Percentiles rank a stretch among this genome's conserved stretches.
Evolutionary conservation across 2,888 invertebrate genomes (phyloP).

Genomic region (Drosophila imparisetae): DNA sequence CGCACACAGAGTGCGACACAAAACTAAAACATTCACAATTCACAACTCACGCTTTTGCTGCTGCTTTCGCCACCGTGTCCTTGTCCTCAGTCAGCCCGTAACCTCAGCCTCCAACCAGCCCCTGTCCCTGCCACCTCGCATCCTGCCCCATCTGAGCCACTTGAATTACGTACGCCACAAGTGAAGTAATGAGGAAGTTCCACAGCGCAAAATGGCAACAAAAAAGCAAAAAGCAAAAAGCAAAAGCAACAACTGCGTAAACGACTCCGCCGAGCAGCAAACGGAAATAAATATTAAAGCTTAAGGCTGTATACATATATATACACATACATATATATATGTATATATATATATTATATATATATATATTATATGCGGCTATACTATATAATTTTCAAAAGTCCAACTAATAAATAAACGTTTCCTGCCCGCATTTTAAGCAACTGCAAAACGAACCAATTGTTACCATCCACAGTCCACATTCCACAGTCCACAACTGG

Average conservation of each 20-base stretch:
- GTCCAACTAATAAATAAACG: conserved; percentile 74
- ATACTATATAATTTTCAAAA: conserved; percentile 62
- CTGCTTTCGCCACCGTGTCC: conserved; percentile 19
- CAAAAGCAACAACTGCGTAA: conserved; percentile 26
- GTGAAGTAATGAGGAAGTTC: conserved; percentile 74
- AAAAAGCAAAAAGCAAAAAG: conserved; percentile 5
- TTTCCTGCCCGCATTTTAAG: conserved; percentile 42
- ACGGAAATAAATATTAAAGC: conserved; percentile 78
- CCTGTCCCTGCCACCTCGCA: background rate
- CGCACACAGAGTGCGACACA: conserved; percentile 52
- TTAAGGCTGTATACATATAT: conserved; percentile 22
- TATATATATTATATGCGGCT: conserved; percentile 50
- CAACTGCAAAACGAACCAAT: conserved; percentile 30
- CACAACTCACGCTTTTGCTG: conserved; percentile 34
- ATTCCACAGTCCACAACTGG: conserved; percentile 24
- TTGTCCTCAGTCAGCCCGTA: conserved; percentile 13
- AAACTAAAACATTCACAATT: conserved; percentile 63
- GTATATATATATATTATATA: conserved; percentile 40
- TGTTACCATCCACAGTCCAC: conserved; percentile 34
- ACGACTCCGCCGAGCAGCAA: conserved; percentile 41
- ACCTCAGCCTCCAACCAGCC: background rate
- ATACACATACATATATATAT: background rate
- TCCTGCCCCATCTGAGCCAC: conserved; percentile 51
- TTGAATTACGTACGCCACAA: conserved; percentile 81
- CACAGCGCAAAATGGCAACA: conserved; percentile 19